A percentile compares a stretch with the other conserved stretches of the same genome.
phyloP scores from a whole-genome alignment of 2,888 invertebrate species.

The Rhopalosiphum nymphaeae region DNA sequence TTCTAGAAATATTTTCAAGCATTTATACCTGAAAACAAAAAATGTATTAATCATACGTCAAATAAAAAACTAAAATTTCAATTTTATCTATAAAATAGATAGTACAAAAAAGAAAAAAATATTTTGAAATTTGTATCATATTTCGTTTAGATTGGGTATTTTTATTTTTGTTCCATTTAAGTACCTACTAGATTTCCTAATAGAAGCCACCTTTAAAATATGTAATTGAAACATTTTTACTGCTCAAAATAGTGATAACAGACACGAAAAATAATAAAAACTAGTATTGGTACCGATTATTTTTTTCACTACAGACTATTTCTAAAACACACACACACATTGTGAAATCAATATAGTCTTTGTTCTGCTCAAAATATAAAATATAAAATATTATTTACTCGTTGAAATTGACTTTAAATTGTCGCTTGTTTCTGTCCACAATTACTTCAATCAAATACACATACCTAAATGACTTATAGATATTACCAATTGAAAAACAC shows the following conservation, averaged over 20 bases:
- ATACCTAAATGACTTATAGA: neutral
- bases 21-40: neutral
- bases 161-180: neutral
- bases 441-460: neutral
- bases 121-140: neutral
- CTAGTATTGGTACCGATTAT: neutral
- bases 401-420: neutral
- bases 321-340: no score
- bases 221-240: neutral
- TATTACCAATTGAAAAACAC: neutral
- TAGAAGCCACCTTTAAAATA: neutral
- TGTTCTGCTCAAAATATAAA: neutral
- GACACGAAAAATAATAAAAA: neutral
- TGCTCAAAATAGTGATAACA: neutral
- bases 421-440: neutral
- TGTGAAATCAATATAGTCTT: no score
- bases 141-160: neutral
- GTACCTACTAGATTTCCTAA: neutral
- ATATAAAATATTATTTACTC: neutral
- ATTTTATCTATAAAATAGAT: neutral
- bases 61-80: neutral
- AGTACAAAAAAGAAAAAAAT: neutral
- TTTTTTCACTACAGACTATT: no score
- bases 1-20: neutral
- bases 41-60: neutral